phyloP scores from a whole-genome alignment of 2,797 vertebrate species.

The Sitta carolinensis region DNA sequence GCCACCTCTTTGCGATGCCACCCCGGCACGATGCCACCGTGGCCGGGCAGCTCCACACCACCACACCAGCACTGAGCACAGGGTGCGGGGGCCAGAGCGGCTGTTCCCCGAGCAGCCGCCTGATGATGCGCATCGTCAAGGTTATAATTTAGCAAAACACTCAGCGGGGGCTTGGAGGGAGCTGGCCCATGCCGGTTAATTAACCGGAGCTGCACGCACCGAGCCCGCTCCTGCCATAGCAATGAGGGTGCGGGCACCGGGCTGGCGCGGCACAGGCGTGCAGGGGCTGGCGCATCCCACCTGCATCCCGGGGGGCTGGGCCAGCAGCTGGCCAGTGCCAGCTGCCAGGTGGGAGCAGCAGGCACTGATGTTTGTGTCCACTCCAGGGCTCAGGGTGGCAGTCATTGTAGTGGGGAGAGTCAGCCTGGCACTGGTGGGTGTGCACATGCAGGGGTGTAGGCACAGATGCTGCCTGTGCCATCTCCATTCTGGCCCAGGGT shows the following conservation, averaged over 20 bases:
- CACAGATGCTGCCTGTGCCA: neutral
- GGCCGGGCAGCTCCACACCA: neutral
- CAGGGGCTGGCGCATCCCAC: neutral
- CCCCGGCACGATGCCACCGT: rapidly evolving
- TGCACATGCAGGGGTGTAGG: neutral
- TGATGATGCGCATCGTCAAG: slow-evolving; percentile 20
- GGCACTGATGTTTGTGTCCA: rapidly evolving
- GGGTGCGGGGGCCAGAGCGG: neutral
- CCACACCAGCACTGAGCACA: rapidly evolving
- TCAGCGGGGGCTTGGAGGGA: slow-evolving; percentile 25
- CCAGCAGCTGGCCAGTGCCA: neutral
- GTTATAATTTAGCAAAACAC: slow-evolving; percentile 35
- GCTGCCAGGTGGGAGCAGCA: neutral
- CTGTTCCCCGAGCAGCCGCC: slow-evolving; percentile 1
- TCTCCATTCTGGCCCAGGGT: neutral
- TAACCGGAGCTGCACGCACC: neutral
- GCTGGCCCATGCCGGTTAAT: neutral
- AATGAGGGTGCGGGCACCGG: neutral
- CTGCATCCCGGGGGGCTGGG: rapidly evolving
- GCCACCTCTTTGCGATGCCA: rapidly evolving
- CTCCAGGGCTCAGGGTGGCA: neutral
- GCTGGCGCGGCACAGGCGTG: rapidly evolving
- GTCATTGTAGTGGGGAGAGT: rapidly evolving
- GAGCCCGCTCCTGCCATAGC: slow-evolving; percentile 14
- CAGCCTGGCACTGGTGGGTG: neutral